A percentile compares a stretch with the other conserved stretches of the same genome.
These are phyloP conservation scores for Cladopsammia gracilis DNA, from an alignment of 64 coral and sea anemone species.

Conservation along the genomic window DNA sequence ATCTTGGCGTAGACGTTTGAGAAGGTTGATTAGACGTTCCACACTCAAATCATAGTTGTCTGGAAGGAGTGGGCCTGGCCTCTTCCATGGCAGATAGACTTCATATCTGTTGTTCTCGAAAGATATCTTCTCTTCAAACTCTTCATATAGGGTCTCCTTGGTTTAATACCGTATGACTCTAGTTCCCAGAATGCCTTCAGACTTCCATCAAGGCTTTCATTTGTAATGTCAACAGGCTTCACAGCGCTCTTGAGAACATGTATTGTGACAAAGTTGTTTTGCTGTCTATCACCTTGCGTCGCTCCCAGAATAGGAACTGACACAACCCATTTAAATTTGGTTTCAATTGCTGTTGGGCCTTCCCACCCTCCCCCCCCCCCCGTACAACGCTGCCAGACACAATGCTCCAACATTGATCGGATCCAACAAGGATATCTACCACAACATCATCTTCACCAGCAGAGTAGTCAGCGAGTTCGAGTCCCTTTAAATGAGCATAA, in stretches of 20 bases:
- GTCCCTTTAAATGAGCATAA: constrained; percentile 37
- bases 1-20: constrained; percentile 52
- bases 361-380: too few species aligned
- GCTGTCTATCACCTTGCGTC: background rate
- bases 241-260: constrained; percentile 40
- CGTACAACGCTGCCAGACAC: constrained; percentile 21
- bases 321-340: constrained; percentile 39
- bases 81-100: constrained; percentile 47
- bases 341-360: constrained; percentile 61
- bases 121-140: constrained; percentile 16
- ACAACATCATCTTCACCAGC: background rate
- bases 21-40: constrained; percentile 19
- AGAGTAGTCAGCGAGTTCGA: constrained; percentile 52
- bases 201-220: background rate
- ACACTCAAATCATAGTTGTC: constrained; percentile 60
- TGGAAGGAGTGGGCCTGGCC: constrained; percentile 3
- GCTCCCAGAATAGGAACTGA: constrained; percentile 32
- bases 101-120: constrained; percentile 31
- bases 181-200: constrained; percentile 63
- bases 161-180: constrained; percentile 45
- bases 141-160: background rate
- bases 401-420: constrained; percentile 67
- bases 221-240: constrained; percentile 13
- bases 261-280: constrained; percentile 55
- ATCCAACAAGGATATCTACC: constrained; percentile 64